Conservation (phyloP, 1,140 invertebrate genomes). For the Pararge aegeria region DNA sequence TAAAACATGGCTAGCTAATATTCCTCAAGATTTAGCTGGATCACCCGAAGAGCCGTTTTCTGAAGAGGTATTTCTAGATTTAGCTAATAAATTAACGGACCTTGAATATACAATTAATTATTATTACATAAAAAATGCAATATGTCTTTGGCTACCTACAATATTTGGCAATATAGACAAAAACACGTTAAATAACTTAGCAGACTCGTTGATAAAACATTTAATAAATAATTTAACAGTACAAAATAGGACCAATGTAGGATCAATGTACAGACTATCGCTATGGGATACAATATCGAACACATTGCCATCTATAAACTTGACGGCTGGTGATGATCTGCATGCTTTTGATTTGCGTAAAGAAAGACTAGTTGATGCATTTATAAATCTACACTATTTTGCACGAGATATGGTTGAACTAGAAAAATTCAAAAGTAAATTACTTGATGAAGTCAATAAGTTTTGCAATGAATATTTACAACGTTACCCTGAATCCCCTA, state of each 20-base stretch:
- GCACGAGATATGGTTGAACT: background rate
- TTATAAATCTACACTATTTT: constrained; percentile 20
- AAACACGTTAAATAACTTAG: constrained; percentile 5
- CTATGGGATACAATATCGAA: constrained; percentile 15
- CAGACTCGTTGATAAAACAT: constrained; percentile 7
- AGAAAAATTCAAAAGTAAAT: constrained; percentile 12
- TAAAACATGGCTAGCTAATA: background rate
- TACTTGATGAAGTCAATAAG: constrained; percentile 12
- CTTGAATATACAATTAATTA: constrained; percentile 8
- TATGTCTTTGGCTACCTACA: constrained; percentile 17
- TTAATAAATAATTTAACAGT: background rate
- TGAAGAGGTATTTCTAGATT: constrained; percentile 4
- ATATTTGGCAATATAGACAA: constrained; percentile 10
- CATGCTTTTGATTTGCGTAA: constrained; percentile 15
- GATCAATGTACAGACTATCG: constrained; percentile 11
- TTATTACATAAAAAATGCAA: constrained; percentile 11
- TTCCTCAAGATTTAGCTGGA: background rate
- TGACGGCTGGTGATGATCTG: constrained; percentile 3
- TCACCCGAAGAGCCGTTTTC: background rate
- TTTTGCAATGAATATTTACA: constrained; percentile 24
- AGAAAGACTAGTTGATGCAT: constrained; percentile 22
- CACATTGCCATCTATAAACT: constrained; percentile 12
- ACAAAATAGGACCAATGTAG: background rate
- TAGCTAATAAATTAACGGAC: constrained; percentile 13
- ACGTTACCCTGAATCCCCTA: background rate